Percentiles rank a stretch among this genome's conserved stretches.
Evolutionary conservation across 2,113 vertebrate species (phyloP).

Genomic region (Jaculus jaculus): DNA sequence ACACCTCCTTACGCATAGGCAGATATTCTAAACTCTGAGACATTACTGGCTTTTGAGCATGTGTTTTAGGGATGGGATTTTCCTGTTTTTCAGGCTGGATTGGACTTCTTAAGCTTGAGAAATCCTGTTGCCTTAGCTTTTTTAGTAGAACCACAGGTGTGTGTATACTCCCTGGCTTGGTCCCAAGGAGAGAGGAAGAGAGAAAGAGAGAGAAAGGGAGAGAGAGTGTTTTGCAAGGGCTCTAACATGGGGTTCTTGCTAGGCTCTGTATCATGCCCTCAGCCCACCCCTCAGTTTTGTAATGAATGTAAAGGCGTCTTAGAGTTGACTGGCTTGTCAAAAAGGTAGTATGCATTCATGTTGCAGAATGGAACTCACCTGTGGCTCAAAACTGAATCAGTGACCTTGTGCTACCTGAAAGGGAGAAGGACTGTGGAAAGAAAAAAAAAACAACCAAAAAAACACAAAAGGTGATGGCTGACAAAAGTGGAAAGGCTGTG

Average conservation of each 20-base stretch:
- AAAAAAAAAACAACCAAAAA: no score
- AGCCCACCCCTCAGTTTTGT: no score
- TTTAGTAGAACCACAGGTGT: neutral
- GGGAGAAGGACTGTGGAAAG: neutral
- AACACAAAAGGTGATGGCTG: neutral
- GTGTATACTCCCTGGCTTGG: no score
- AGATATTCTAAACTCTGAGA: neutral
- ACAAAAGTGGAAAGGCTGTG: fast-evolving
- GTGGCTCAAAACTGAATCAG: fast-evolving
- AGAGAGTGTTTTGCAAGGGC: no score
- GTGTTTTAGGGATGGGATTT: neutral
- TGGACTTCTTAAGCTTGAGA: neutral
- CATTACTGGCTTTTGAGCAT: neutral
- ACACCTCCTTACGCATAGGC: neutral
- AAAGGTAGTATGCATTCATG: fast-evolving
- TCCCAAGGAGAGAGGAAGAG: no score
- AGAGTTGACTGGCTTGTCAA: neutral
- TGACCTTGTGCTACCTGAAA: neutral
- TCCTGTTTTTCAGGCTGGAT: neutral
- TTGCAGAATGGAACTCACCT: neutral
- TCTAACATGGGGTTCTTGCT: no score
- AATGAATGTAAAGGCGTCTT: fast-evolving
- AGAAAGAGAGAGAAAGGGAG: no score
- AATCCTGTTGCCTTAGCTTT: neutral
- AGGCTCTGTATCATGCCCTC: no score